Evolutionary conservation across 2,888 invertebrate species (phyloP), one percentile per base, ranked within the genome.

Genomic region (Tachina lurida): DNA sequence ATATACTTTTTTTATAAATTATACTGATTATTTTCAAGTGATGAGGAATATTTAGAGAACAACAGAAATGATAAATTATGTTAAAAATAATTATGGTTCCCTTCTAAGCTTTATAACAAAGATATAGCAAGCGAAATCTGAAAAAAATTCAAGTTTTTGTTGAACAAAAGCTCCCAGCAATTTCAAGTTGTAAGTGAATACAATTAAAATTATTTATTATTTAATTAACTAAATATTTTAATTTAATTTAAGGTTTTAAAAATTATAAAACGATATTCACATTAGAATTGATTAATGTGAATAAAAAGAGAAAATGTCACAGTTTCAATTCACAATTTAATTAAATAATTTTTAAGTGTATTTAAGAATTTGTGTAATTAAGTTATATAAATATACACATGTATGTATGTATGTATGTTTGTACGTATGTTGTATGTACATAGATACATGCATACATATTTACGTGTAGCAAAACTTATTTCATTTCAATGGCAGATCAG

Each of bases 161-260:
- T 17, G 19, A 49, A 52, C 3, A 52, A 39, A 63, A 65, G n/a
- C 22, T 45, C 22, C 54, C 54, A 22, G 31, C 31, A 75, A 63
- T 65, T 41, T 45, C 22, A 68, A 43, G 54, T 68, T 52, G 22
- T 41, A 75, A 65, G 43, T 31, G 63, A 75, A 63, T 75, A 43
- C 43, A 74, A 62, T 74, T 73, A 47, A 70, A 73, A 73, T 49
- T 52, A 54, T 47, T 67, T 67, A 39, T 39, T 49, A 52, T 7
- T 74, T 62, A 74, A 74, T 68, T 19, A 68, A 60, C 12, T 31
- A 58, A 58, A 15, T 41, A 60, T 3, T 45, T 65, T 22, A 39
- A 67, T 17, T 13, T 15, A 17, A 19, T 41, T 10, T 19, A 54
- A 65, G 13, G 45, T 43, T 31, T 15, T 45, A 19, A 1, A 65